Base-by-base conservation (phyloP, 1,140 invertebrate species). In the Drosophila athabasca region DNA sequence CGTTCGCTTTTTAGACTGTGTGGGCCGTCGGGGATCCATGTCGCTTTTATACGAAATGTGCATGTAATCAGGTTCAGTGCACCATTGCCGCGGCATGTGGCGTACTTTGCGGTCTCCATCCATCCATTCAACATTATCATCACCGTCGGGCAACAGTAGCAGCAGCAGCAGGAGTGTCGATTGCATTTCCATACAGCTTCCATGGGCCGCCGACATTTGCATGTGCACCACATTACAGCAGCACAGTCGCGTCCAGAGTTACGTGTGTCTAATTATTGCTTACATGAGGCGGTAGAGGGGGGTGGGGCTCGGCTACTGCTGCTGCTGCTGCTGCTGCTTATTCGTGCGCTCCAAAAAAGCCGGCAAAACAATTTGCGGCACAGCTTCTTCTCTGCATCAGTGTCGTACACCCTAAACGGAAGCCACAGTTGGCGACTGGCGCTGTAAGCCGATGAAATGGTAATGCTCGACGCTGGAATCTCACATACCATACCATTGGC, bases 251-350 rank as follows among this genome's bases (percentile, higher is more conserved):
- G 53, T 66, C 71, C 66, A 64, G 46, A 59, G 54, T 81, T 81
- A 81, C 78, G 78, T 81, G 82, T 78, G 52, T 64, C 68, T 85
- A 85, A 85, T 85, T 85, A 76, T 78, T 70, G 68, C 7, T 39
- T 39, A 52, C 35, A 8, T 17, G 26, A 19, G 15, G 29, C 15
- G 50, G 6, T 11, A 13, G 35, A 39, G 15, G 9, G 11, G 9
- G 52, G 57, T n/a, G 52, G 62, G 62, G 78, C 50, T 62, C 65
- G 55, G 55, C 54, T 55, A 5, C 3, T 39, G 11, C 29, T 31
- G 7, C 9, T 39, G 72, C 9, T 35, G 72, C 62, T 55, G 55
- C 54, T 59, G 46, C 39, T 79, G 80, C 46, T 60, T 62, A 76
- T 41, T 81, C 75, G 69, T 78, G 78, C 74, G 75, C 62, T 69